Base-by-base conservation (phyloP, 2,113 vertebrate species). In the Catagonus wagneri region DNA sequence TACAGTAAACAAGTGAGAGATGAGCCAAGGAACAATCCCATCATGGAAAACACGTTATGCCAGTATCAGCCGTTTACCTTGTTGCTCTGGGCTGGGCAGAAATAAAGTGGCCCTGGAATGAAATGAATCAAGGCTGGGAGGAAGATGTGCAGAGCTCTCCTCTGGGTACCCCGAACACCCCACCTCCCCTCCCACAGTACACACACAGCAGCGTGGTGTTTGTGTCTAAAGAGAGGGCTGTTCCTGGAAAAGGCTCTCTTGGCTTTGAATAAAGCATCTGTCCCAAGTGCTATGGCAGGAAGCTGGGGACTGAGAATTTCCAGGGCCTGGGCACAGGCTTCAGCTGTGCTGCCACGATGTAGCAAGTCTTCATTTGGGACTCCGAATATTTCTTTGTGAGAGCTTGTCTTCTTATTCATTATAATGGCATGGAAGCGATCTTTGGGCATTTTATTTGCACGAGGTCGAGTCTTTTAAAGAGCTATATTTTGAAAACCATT, bases 401-500 rank as follows among this genome's bases (percentile, higher is more conserved):
- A 90, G 61, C 52, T 94, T 80, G 32, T 68, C 44, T 61, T 66
- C 94, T 65, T 90, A 76, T 75, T 81, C 69, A 32, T 84, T 92
- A 20, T 63, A 39, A 71, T 17, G 75, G 29, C 19, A 80, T 52
- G 58, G 27, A 63, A 76, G 34, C 13, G 79, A 23, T 79, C 74
- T 68, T 54, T 52, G n/a, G 58, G 39, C 7, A 22, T 85, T 75
- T 88, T 72, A 79, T 91, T 76, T 79, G 19, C 52, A 36, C 83
- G 23, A 88, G 32, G 52, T 60, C 88, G n/a, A 90, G 44, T 79
- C 50, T 83, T 83, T 91, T 84, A 65, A 90, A 91, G 84, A 66
- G 29, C 78, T 83, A 29, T 74, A 39, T 89, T 96, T 89, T 92
- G 65, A 72, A 86, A 87, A 86, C 8, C 29, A 83, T 91, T 83